Base-by-base conservation (phyloP, 2,113 vertebrate species). In the Paramormyrops kingsleyae region DNA sequence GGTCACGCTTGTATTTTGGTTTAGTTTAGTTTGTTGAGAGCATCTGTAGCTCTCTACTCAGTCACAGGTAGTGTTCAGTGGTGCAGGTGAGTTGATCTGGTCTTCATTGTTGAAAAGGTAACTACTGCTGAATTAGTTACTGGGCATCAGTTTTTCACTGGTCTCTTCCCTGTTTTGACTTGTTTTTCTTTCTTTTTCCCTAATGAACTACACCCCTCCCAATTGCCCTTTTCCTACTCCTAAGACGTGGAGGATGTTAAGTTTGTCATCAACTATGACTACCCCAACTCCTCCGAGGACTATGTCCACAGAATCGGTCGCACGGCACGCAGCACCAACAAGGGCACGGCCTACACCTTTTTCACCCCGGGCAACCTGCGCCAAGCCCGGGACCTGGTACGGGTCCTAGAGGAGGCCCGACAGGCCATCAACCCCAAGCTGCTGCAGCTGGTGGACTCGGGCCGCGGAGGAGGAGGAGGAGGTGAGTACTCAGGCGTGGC, bases 191-290 rank as follows among this genome's bases (percentile, higher is more conserved):
- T 84, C n/a, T 92, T 87, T 91, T 91, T 5, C 50, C 62, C 90
- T 50, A 62, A 49, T 35, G 17, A 80, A 39, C 46, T 47, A 27
- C 52, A 47, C 4, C 35, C 52, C 70, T 87, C 89, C 56, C 91
- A 92, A 84, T 21, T 31, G 62, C 27, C 77, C 19, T 92, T 66
- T 44, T 89, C 52, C 85, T 52, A 87, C 39, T 85, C 87, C 62
- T 91, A 96, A 99, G 99, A 99, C 0, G 99, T 99, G 96, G 98
- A 99, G 95, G 98, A 99, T 85, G 95, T 99, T 93, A 99, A 99
- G 96, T 99, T 99, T 94, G 99, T 99, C 95, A 99, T 99, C 97
- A 99, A 99, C 96, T 99, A 99, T 93, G 99, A 99, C 96, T 99
- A 99, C 94, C 99, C 99, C 90, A 99, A 97, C 96, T 99, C 97